These are phyloP conservation scores for Liasis olivaceus DNA, from an alignment of 2,797 vertebrate genomes.

Conservation along the genomic window DNA sequence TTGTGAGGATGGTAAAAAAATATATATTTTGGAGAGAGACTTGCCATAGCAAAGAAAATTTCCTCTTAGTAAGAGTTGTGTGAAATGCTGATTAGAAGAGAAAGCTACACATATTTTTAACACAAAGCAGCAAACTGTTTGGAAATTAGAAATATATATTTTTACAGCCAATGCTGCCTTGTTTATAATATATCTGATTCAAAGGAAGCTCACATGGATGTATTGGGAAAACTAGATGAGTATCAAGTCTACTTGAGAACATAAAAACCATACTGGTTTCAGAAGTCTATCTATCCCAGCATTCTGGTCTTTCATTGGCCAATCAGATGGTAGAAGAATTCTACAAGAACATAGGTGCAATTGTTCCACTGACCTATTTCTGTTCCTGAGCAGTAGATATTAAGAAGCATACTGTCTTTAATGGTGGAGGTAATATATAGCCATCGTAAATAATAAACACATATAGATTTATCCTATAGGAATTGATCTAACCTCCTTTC, in stretches of 20 bases:
- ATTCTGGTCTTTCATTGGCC: background rate
- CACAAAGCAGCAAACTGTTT: background rate
- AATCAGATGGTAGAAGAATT: background rate
- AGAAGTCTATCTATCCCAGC: background rate
- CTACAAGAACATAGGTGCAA: background rate
- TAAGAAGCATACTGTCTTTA: background rate
- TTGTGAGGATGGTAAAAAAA: conserved; percentile 25
- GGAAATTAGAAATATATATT: background rate
- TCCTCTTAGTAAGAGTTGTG: conserved; percentile 14
- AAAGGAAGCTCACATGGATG: background rate
- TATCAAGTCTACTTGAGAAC: background rate
- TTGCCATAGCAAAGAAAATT: conserved; percentile 36
- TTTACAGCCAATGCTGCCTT: background rate
- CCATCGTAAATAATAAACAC: background rate
- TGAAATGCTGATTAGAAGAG: background rate
- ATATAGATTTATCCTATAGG: background rate
- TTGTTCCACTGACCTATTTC: background rate
- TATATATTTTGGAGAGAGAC: conserved; percentile 19
- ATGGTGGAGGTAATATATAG: background rate
- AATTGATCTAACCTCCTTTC: background rate
- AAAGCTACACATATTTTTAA: conserved; percentile 18
- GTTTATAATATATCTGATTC: background rate
- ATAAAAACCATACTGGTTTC: background rate
- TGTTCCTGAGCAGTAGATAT: background rate
- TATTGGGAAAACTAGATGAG: background rate